Evolutionary conservation across 2,888 invertebrate genomes (phyloP).

Genomic region (Seira ritae): DNA sequence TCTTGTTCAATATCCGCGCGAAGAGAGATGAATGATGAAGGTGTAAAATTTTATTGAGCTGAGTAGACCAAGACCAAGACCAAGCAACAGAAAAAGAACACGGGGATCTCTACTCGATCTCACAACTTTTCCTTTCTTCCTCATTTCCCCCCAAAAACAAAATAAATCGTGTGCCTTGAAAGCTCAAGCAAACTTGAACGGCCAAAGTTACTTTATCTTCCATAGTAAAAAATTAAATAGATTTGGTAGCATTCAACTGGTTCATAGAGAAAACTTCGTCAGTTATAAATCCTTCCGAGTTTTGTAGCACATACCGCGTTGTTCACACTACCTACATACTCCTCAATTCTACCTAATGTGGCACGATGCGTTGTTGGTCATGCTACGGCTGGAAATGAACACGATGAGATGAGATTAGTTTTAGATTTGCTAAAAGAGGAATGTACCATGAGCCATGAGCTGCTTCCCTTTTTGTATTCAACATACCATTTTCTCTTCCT

Average conservation of each 20-base stretch:
- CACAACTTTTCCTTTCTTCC: background rate
- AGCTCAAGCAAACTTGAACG: conserved; percentile 7
- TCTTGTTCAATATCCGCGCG: background rate
- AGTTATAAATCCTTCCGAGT: background rate
- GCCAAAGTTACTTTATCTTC: conserved; percentile 14
- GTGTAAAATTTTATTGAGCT: conserved; percentile 19
- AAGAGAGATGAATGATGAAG: conserved; percentile 13
- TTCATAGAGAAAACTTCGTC: background rate
- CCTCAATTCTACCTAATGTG: too few relatives aligned
- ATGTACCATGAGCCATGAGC: background rate
- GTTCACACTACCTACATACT: too few relatives aligned
- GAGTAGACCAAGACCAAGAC: background rate
- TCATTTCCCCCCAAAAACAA: conserved; percentile 6
- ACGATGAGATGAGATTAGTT: too few relatives aligned
- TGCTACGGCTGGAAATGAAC: too few relatives aligned
- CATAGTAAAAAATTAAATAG: background rate
- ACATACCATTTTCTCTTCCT: background rate
- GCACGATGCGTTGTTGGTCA: too few relatives aligned
- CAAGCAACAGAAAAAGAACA: background rate
- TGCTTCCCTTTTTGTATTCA: background rate
- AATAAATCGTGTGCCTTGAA: background rate
- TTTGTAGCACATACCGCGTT: too few relatives aligned
- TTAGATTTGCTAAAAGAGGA: too few relatives aligned
- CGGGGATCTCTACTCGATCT: background rate
- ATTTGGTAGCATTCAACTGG: conserved; percentile 3